Conservation (phyloP, 1,140 invertebrate species). For the Drosophila bocqueti region DNA sequence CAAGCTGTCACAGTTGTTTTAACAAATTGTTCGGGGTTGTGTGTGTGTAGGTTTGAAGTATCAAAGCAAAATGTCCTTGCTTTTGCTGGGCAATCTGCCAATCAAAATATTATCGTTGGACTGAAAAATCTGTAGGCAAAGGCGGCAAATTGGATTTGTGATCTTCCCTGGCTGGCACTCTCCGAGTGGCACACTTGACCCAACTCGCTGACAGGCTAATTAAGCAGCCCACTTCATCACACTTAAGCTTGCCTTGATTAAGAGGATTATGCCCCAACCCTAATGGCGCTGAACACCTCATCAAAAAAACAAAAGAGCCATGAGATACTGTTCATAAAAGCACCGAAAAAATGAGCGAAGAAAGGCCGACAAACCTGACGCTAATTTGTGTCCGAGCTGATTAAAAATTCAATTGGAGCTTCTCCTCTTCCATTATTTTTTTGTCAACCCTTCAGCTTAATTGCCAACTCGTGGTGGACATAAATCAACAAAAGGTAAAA, state of each 20-base stretch:
- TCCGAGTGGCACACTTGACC: slow-evolving; percentile 33
- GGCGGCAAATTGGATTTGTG: slow-evolving; percentile 26
- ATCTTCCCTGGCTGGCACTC: not conserved
- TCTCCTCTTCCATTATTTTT: slow-evolving; percentile 18
- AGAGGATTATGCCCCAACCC: slow-evolving; percentile 57
- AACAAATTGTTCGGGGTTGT: slow-evolving; percentile 75
- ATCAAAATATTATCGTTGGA: slow-evolving; percentile 55
- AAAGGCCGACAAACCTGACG: slow-evolving; percentile 22
- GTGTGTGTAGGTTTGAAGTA: slow-evolving; percentile 27
- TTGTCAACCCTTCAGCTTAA: slow-evolving; percentile 59
- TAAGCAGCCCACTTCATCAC: slow-evolving; percentile 69
- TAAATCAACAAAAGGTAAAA: slow-evolving; percentile 71
- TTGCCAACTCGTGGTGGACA: slow-evolving; percentile 59
- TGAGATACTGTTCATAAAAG: slow-evolving; percentile 44
- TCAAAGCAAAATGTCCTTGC: slow-evolving; percentile 30
- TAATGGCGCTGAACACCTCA: slow-evolving; percentile 22
- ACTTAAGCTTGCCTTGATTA: slow-evolving; percentile 57
- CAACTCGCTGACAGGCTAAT: slow-evolving; percentile 68
- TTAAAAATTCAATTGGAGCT: slow-evolving; percentile 73
- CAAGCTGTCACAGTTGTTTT: slow-evolving; percentile 84
- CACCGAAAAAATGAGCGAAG: slow-evolving; percentile 22
- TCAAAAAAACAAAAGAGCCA: slow-evolving; percentile 38
- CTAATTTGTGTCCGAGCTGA: slow-evolving; percentile 75
- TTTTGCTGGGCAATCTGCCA: slow-evolving; percentile 34
- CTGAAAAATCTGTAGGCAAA: slow-evolving; percentile 16